Evolutionary conservation across 2,113 vertebrate species (phyloP).

Genomic region (Sturnira hondurensis): DNA sequence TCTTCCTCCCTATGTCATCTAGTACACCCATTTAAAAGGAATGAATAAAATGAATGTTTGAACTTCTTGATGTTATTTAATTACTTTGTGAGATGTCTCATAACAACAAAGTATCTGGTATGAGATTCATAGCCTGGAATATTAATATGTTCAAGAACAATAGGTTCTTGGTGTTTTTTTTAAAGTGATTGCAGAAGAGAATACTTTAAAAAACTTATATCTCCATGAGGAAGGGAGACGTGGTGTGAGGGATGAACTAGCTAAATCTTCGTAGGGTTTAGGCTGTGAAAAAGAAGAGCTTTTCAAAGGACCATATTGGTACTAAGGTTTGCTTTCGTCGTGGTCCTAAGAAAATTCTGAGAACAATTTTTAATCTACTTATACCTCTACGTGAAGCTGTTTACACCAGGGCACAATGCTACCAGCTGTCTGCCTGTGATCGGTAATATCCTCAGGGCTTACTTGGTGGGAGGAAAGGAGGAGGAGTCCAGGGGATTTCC

Average conservation of each 20-base stretch:
- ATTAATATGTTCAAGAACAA: conserved; percentile 52
- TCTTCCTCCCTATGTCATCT: conserved; percentile 23
- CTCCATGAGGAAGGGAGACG: not conserved
- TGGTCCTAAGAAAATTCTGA: not conserved
- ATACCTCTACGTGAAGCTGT: not conserved
- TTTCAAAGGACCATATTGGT: not conserved
- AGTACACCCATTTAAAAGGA: not conserved
- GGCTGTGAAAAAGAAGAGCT: not conserved
- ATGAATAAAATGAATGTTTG: conserved; percentile 40
- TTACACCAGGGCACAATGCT: not conserved
- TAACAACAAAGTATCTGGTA: conserved; percentile 58
- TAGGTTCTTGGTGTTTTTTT: conserved; percentile 25
- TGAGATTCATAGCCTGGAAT: not conserved
- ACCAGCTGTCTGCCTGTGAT: not conserved
- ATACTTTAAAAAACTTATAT: not conserved
- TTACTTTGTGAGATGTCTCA: conserved; percentile 58
- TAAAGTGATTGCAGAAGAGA: conserved; percentile 5
- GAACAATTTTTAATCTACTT: not conserved
- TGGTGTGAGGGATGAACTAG: not conserved
- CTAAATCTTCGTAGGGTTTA: not conserved
- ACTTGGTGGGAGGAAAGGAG: not conserved
- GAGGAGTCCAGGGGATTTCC: not conserved
- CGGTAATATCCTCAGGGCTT: not conserved
- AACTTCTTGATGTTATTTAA: conserved; percentile 48
- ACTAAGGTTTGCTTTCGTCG: not conserved